Evolutionary conservation across 2,888 invertebrate species (phyloP), one percentile per base, ranked within the genome.

Genomic region (Sarcophaga rosellei): DNA sequence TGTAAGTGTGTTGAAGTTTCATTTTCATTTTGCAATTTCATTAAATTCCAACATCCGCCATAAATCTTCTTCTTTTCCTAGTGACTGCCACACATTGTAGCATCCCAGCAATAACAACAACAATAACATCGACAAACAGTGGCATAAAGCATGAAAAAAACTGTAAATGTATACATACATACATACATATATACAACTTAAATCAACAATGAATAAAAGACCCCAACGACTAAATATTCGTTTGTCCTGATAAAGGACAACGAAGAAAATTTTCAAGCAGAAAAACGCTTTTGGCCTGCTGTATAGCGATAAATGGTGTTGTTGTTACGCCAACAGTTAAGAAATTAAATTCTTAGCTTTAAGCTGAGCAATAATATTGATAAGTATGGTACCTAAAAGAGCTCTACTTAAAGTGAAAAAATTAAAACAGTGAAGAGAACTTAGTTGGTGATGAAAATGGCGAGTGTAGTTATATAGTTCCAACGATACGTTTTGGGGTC

Each of bases 31-130:
- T 86, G 87, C 86, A 87, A 87, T 88, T 87, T 88, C 87, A 88
- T 87, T 88, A 93, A 93, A 93, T 93, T 93, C 93, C 93, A 93
- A 91, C 93, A 93, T 92, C 92, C 93, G 92, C 93, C 91, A 93
- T 93, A 93, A 93, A 93, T 93, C 93, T 92, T 90, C 89, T 81
- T 91, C 90, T 91, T 90, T 91, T 87, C 80, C 77, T 85, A 74
- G 86, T 81, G 86, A 78, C 86, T 86, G 79, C 84, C 86, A 86
- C 86, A 86, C 84, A 84, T 81, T 86, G 84, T 78, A 86, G 81
- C 86, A 86, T 84, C 75, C 73, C 81, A 86, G 61, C 74, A 88
- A 86, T 57, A 86, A 81, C 85, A 85, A 82, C 77, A 85, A 78
- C 81, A 81, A 76, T 21, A 79, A 69, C 74, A 82, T 68, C 53